These are phyloP conservation scores for Pangasius mekongensis DNA, from an alignment of 2,797 vertebrate species.

Conservation along the genomic window DNA sequence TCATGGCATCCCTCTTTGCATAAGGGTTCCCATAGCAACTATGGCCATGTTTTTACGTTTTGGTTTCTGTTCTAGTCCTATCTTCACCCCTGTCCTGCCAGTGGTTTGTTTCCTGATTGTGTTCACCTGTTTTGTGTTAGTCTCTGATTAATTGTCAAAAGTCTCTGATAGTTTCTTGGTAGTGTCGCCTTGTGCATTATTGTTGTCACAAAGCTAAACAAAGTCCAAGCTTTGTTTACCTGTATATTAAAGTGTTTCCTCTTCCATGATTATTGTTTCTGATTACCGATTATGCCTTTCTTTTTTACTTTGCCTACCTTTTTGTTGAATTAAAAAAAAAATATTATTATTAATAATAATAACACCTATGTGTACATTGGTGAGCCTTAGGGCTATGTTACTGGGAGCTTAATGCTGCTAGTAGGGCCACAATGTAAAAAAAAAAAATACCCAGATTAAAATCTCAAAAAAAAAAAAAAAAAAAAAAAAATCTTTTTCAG, in stretches of 20 bases:
- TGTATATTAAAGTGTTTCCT: neutral
- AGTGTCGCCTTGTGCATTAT: neutral
- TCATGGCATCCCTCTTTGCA: neutral
- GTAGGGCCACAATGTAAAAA: neutral
- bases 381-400: neutral
- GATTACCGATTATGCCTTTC: neutral
- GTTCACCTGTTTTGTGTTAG: neutral
- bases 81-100: neutral
- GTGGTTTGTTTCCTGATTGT: neutral
- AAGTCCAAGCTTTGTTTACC: neutral
- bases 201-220: no score
- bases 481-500: neutral
- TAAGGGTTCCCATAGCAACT: constrained; percentile 3
- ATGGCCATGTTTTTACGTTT: neutral
- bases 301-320: neutral
- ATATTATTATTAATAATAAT: neutral
- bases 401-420: neutral
- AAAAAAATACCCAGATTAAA: neutral
- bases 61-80: neutral
- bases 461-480: neutral
- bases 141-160: neutral
- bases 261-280: neutral
- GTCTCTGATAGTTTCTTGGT: no score
- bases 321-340: neutral
- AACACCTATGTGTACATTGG: neutral